phyloP scores from a whole-genome alignment of 1,140 invertebrate species.

The Littorina saxatilis region DNA sequence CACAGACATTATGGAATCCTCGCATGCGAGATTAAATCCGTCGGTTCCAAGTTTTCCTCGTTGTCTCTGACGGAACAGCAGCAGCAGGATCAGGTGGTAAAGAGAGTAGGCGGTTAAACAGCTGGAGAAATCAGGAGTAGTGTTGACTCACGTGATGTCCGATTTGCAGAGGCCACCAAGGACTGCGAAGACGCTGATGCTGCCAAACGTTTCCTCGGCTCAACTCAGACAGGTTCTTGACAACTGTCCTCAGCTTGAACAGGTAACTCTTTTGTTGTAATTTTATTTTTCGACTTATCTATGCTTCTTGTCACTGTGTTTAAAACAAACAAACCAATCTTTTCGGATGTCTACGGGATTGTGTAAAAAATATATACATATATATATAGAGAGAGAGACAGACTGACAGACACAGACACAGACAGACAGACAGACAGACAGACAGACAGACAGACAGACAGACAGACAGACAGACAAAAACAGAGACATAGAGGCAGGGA shows the following conservation, averaged over 20 bases:
- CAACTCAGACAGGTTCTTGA: not conserved
- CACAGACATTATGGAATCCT: not conserved
- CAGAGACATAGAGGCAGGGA: too few species aligned
- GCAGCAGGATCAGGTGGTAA: not conserved
- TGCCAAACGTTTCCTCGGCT: not conserved
- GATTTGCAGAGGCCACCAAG: not conserved
- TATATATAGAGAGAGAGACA: too few species aligned
- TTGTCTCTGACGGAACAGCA: not conserved
- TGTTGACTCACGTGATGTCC: constrained; percentile 9
- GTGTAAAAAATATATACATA: too few species aligned
- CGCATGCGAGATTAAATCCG: not conserved
- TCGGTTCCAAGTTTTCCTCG: not conserved
- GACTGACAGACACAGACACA: too few species aligned
- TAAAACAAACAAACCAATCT: too few species aligned
- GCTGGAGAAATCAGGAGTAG: not conserved
- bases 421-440: too few species aligned
- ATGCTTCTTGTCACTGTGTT: too few species aligned
- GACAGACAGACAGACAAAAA: too few species aligned
- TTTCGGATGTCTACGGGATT: too few species aligned
- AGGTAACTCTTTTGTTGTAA: not conserved
- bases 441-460: too few species aligned
- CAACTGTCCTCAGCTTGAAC: not conserved
- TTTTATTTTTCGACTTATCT: too few species aligned
- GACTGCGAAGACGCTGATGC: not conserved
- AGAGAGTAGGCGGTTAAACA: not conserved